Evolutionary conservation across 2,113 vertebrate genomes (phyloP), one percentile per base, ranked within the genome.

Genomic region (Sylvilagus bachmani): DNA sequence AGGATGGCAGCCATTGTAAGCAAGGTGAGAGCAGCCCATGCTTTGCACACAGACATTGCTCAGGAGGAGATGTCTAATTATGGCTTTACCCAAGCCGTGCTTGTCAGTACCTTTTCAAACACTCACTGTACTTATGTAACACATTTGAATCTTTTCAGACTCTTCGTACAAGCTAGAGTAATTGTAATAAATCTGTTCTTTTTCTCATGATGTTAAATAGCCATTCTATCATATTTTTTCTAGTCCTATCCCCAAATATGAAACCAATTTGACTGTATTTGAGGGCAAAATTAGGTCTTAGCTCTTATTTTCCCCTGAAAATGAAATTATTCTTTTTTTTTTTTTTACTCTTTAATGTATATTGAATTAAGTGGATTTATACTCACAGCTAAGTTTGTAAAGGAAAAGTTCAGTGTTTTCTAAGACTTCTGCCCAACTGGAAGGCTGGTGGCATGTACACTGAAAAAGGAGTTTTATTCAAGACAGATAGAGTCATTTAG

Each of bases 401-500:
- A 90, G 66, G 66, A 82, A 87, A 64, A 86, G 80, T 53, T 49
- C 25, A 36, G n/a, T 10, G 69, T 61, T 10, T 29, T 55, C 12
- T 58, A 62, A 93, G 17, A 66, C 9, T 64, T 84, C 87, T 84
- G 49, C 36, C 49, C 33, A 91, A 16, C 10, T 24, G 49, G 69
- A 5, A 79, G 44, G 53, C 27, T 69, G 10, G 36, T 36, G 3
- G 11, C 19, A 77, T 27, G 1, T 31, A 64, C 5, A 33, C 24
- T 31, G 5, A 71, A 38, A 83, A 90, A 73, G 10, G 7, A 96
- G 69, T 85, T 78, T 71, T 64, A 83, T 86, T 90, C 27, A 80
- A 91, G 33, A 93, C 29, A 86, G 29, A 77, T 25, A 90, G n/a
- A 92, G 13, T 91, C 44, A 86, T 83, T 84, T 79, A 78, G 86